Base-by-base conservation (phyloP, 1,140 invertebrate species). In the Copidosoma floridanum region DNA sequence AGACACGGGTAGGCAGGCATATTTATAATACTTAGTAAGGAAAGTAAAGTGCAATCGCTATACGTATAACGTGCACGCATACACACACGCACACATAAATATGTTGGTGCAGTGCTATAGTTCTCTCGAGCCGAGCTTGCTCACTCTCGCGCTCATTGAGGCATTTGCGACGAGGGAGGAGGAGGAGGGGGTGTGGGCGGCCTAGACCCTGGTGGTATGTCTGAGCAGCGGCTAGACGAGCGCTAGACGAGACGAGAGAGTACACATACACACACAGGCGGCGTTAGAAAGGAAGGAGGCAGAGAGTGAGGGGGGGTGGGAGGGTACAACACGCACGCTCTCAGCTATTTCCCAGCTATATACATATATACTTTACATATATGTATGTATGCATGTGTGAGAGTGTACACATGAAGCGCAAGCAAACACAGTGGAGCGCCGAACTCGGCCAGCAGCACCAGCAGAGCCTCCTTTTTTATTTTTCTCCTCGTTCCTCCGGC, bases 181-280 rank as follows among this genome's bases (percentile, higher is more conserved):
- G 40, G 41, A 20, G 47, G 29, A 50, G 51, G 37, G 48, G 55
- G 65, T 58, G 56, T 47, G 37, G 64, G 48, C 54, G 64, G 65
- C 67, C 63, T 66, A 63, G 67, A 48, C 57, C 63, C 61, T 60
- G 57, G 40, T 8, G 63, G 66, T 64, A 64, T 59, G 71, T 65
- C 61, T 69, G 65, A 51, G 64, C 65, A 47, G 61, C 62, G 73
- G 68, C 77, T 77, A 79, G 77, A 80, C 78, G 69, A 72, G 60
- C 73, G 71, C 76, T 78, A 78, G 77, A 78, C 78, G 76, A 70
- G 67, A 16, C n/a, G 44, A 35, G n/a, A 3, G 16, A 14, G 24
- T 4, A 18, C 27, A 16, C 38, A n/a, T 40, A 14, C 37, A 38
- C 10, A 38, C 14, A 26, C 14, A 41, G 11, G 29, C 38, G 10